Evolutionary conservation across 2,797 vertebrate species (phyloP).

Genomic region (Apogon talboti): DNA sequence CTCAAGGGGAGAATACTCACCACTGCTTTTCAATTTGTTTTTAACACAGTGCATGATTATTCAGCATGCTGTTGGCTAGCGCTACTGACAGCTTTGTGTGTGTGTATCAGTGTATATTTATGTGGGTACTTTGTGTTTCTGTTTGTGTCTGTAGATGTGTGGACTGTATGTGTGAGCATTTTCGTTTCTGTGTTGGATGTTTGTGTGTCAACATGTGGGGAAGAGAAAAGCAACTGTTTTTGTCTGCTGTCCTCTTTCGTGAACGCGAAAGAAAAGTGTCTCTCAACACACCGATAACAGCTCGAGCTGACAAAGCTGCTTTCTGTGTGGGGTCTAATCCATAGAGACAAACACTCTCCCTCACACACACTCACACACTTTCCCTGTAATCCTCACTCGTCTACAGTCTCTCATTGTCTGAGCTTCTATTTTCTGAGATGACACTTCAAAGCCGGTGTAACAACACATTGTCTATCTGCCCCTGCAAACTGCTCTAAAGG

Average conservation of each 20-base stretch:
- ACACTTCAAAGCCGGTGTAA: constrained; percentile 80
- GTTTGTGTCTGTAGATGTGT: constrained; percentile 32
- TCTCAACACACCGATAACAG: constrained; percentile 73
- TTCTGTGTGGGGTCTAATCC: constrained; percentile 77
- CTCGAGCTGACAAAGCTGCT: constrained; percentile 75
- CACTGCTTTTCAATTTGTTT: constrained; percentile 80
- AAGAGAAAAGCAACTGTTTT: constrained; percentile 54
- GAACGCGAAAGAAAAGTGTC: constrained; percentile 69
- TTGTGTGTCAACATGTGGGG: constrained; percentile 38
- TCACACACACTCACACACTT: constrained; percentile 67
- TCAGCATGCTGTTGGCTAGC: constrained; percentile 57
- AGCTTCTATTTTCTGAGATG: constrained; percentile 74
- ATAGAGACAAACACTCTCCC: constrained; percentile 74
- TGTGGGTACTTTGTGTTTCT: constrained; percentile 26
- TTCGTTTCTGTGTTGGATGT: constrained; percentile 47
- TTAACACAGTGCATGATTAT: constrained; percentile 74
- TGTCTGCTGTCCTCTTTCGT: constrained; percentile 58
- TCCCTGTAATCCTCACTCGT: constrained; percentile 77
- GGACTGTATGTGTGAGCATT: constrained; percentile 17
- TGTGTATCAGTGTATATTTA: constrained; percentile 23
- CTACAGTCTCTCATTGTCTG: constrained; percentile 75
- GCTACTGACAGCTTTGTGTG: constrained; percentile 47
- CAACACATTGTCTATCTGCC: constrained; percentile 76
- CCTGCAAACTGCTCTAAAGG: constrained; percentile 71
- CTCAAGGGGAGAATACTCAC: constrained; percentile 66